phyloP scores from a whole-genome alignment of 2,797 vertebrate species.

The Kryptolebias ocellatus region DNA sequence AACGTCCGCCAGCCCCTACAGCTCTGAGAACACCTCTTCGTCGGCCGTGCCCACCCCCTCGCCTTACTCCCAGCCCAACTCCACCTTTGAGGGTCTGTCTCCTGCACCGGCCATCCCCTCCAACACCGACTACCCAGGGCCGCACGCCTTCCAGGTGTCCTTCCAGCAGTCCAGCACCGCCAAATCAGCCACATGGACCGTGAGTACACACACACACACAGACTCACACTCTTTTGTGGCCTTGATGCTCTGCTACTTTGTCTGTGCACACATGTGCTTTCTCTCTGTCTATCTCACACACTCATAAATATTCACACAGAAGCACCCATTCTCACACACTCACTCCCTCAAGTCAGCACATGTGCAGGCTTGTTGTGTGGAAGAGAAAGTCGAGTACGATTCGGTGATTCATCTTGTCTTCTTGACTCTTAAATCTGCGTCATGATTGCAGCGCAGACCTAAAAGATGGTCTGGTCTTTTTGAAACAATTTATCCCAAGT shows the following conservation, averaged over 20 bases:
- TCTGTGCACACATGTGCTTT: constrained; percentile 5
- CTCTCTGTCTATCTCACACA: constrained; percentile 5
- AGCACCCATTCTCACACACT: constrained; percentile 40
- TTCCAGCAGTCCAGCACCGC: constrained; percentile 99
- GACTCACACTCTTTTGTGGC: constrained; percentile 14
- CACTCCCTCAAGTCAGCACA: constrained; percentile 53
- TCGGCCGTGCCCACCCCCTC: constrained; percentile 93
- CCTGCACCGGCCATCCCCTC: constrained; percentile 96
- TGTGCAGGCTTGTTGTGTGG: constrained; percentile 52
- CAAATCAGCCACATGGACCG: constrained; percentile 99
- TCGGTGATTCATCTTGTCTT: constrained; percentile 46
- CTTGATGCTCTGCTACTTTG: constrained; percentile 9
- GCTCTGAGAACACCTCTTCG: constrained; percentile 92
- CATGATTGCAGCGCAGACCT: constrained; percentile 4
- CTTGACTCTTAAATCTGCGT: constrained; percentile 23
- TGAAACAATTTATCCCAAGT: not conserved
- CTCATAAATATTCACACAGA: constrained; percentile 33
- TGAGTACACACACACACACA: constrained; percentile 83
- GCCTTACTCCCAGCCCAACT: constrained; percentile 98
- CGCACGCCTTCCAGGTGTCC: constrained; percentile 96
- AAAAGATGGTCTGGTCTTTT: constrained; percentile 10
- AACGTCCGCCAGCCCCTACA: constrained; percentile 94
- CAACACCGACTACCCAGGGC: constrained; percentile 96
- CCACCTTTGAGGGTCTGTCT: constrained; percentile 97
- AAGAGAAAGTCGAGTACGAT: constrained; percentile 56